These are phyloP conservation scores for Vultur gryphus DNA, from an alignment of 2,797 vertebrate genomes.

Conservation along the genomic window DNA sequence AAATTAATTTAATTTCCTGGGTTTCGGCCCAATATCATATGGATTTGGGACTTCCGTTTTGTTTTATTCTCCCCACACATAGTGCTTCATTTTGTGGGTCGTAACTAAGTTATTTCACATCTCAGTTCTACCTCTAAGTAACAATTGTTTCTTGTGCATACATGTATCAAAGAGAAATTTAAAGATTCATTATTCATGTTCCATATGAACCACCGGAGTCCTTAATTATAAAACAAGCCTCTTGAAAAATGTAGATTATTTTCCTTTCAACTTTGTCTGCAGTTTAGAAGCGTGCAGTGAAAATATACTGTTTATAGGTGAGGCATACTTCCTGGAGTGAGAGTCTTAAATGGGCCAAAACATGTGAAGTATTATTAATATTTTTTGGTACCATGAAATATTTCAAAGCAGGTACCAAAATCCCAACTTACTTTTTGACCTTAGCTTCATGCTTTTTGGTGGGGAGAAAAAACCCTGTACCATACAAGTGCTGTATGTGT, in stretches of 20 bases:
- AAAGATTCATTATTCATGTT: conserved; percentile 9
- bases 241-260: conserved; percentile 31
- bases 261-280: conserved; percentile 21
- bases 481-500: neutral
- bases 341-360: neutral
- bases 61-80: neutral
- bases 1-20: neutral
- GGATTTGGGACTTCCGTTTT: neutral
- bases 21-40: neutral
- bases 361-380: neutral
- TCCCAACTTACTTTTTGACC: neutral
- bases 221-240: conserved; percentile 44
- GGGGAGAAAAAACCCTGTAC: fast-evolving
- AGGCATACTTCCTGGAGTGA: neutral
- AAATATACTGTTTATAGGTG: neutral
- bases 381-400: neutral
- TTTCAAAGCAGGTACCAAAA: neutral
- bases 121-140: neutral
- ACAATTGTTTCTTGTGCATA: neutral
- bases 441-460: neutral
- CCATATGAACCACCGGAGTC: neutral
- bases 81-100: neutral
- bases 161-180: conserved; percentile 34
- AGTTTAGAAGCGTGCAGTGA: neutral
- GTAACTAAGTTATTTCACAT: neutral